Evolutionary conservation across 2,888 invertebrate species (phyloP).

Genomic region (Agrochola lychnidis): DNA sequence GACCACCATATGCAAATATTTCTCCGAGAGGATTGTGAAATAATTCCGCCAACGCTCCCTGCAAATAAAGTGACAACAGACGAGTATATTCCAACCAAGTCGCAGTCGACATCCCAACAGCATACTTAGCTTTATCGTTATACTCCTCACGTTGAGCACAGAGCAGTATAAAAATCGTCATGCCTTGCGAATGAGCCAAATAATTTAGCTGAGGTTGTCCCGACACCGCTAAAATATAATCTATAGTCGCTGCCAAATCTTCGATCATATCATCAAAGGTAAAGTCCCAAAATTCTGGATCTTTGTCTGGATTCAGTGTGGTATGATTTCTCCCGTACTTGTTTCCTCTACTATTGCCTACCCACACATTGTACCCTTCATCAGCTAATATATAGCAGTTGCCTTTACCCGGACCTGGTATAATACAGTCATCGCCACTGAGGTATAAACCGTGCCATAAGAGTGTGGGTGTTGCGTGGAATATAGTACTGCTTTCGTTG

Average conservation of each 20-base stretch:
- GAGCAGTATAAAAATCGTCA: background rate
- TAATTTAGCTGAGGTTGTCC: background rate
- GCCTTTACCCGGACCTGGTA: background rate
- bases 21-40: background rate
- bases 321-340: background rate
- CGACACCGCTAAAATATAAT: background rate
- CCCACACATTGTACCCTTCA: background rate
- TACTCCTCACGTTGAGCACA: background rate
- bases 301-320: background rate
- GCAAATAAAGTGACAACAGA: background rate
- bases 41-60: background rate
- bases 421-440: background rate
- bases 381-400: background rate
- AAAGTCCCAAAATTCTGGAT: conserved; percentile 4
- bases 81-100: background rate
- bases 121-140: background rate
- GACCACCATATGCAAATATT: conserved; percentile 4
- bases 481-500: background rate
- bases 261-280: background rate
- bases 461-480: conserved; percentile 3
- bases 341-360: background rate
- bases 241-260: background rate
- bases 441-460: background rate
- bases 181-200: background rate
- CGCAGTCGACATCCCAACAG: background rate